A percentile compares a stretch with the other conserved stretches of the same genome.
phyloP scores from a whole-genome alignment of 2,113 vertebrate genomes.

The Rana temporaria region DNA sequence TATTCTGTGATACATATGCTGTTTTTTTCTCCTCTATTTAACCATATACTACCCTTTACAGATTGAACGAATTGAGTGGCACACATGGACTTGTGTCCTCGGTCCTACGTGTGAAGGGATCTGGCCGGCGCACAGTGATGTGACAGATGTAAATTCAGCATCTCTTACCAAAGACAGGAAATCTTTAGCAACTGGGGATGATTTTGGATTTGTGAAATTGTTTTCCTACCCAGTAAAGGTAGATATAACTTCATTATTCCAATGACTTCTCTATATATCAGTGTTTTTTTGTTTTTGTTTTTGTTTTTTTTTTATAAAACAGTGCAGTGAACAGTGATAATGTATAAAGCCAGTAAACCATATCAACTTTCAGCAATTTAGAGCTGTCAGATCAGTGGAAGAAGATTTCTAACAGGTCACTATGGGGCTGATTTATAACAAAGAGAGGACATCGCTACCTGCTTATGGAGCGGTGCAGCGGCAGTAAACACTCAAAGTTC shows the following conservation, averaged over 20 bases:
- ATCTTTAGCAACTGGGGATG: slow-evolving; percentile 90
- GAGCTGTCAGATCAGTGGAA: too few species aligned
- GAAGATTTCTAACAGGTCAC: too few species aligned
- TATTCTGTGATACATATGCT: neutral
- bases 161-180: slow-evolving; percentile 88
- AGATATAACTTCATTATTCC: slow-evolving; percentile 43
- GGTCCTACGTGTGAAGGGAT: slow-evolving; percentile 92
- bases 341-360: too few species aligned
- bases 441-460: too few species aligned
- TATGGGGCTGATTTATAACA: too few species aligned
- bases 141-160: slow-evolving; percentile 85
- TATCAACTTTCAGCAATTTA: too few species aligned
- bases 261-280: too few species aligned
- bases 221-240: slow-evolving; percentile 94
- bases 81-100: slow-evolving; percentile 92
- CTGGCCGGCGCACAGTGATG: slow-evolving; percentile 88
- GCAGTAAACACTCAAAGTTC: too few species aligned
- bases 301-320: too few species aligned
- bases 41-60: slow-evolving; percentile 59
- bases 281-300: too few species aligned
- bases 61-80: slow-evolving; percentile 96
- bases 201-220: slow-evolving; percentile 96
- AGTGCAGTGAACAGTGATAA: too few species aligned
- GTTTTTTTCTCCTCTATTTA: neutral
- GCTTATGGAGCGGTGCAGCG: too few species aligned